Conservation (phyloP, 2,888 invertebrate genomes). For the Loripinus fragilis region DNA sequence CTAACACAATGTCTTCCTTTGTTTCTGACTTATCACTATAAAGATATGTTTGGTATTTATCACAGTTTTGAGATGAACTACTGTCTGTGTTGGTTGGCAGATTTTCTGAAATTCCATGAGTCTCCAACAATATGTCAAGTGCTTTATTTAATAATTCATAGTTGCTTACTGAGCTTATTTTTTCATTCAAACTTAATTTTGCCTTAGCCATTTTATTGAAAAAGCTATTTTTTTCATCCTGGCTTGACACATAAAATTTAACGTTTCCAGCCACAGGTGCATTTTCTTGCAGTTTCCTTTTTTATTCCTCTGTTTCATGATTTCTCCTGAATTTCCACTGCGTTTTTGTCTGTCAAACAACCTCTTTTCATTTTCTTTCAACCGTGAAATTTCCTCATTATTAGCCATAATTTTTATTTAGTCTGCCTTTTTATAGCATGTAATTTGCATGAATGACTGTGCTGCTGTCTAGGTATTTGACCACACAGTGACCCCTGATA, state of each 20-base stretch:
- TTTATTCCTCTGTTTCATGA: not conserved
- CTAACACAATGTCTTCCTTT: not conserved
- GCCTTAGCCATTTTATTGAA: slow-evolving; percentile 1
- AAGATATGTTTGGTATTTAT: not conserved
- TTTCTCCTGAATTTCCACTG: not conserved
- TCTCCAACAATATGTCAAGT: not conserved
- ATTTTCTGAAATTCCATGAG: no score
- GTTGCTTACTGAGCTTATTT: not conserved
- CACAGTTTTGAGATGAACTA: not conserved
- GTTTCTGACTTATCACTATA: not conserved
- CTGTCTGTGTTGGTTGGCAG: not conserved
- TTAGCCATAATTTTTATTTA: no score
- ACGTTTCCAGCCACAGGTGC: not conserved
- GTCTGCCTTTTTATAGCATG: no score
- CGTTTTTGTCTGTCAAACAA: not conserved
- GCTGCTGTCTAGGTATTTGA: no score
- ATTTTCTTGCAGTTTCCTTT: slow-evolving; percentile 6
- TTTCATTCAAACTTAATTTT: slow-evolving; percentile 1
- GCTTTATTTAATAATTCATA: not conserved
- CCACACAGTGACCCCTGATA: no score
- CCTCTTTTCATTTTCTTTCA: not conserved
- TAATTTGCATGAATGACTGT: no score
- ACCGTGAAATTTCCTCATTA: not conserved
- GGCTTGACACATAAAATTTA: not conserved
- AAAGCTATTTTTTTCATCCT: not conserved